Base-by-base conservation (phyloP, 2,888 invertebrate genomes). In the Tipula unca region DNA sequence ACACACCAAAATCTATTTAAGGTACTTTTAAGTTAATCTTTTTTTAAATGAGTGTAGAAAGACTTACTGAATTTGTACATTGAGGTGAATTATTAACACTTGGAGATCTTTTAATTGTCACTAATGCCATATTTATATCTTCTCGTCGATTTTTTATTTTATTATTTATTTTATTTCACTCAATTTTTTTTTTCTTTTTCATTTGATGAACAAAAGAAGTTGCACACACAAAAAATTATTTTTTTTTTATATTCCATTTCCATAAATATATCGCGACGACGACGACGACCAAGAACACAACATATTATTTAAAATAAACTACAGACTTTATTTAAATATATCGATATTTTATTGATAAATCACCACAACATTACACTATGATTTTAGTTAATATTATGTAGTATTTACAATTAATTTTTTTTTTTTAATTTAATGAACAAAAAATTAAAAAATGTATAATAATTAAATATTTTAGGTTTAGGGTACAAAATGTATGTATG, bases 71-170 rank as follows among this genome's bases (percentile, higher is more conserved):
- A 32, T 29, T 83, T 83, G 32, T 83, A 83, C 35, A 32, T 87
- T 89, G 93, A 87, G 94, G 94, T 88, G 93, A 93, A 91, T 93
- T 94, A 91, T 93, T 93, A 89, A 93, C 93, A 92, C 94, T 94
- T 88, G 94, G 94, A 88, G 94, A 94, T 89, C 94, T 92, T 90
- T 94, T 94, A 89, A 95, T 93, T 89, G 94, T 94, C 90, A 95
- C 94, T 90, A 94, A 92, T 90, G 94, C 94, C 94, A 95, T 94
- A 88, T 87, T 86, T 85, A 17, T 83, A 69, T 69, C 25, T 69
- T 25, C 69, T 69, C 3, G 69, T 69, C 48, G 48, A 54, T 54
- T 17, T 54, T 6, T 54, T 54, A 54, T 54, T 54, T 69, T 48
- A 17, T 48, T 48, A 13, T 48, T 69, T 69, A 69, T 69, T 69